These are phyloP conservation scores for Dipodomys stephensi DNA, from an alignment of 2,113 vertebrate species.

Conservation along the genomic window DNA sequence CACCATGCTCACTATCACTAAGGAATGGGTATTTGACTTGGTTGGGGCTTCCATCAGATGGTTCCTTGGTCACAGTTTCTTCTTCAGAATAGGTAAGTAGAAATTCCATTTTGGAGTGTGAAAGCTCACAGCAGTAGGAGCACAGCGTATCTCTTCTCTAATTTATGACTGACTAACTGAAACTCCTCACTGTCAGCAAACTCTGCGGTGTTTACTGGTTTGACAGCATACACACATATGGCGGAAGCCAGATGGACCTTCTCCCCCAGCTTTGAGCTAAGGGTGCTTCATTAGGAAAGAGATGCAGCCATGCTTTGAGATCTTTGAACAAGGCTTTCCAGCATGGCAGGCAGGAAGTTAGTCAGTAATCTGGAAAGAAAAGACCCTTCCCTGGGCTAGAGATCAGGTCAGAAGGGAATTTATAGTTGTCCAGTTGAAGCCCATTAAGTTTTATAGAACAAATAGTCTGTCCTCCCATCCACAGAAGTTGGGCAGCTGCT, in stretches of 20 bases:
- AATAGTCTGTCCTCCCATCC: conserved; percentile 58
- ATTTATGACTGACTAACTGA: conserved; percentile 86
- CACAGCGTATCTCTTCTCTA: conserved; percentile 82
- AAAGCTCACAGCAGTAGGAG: conserved; percentile 80
- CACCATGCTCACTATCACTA: background rate
- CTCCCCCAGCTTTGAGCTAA: conserved; percentile 88
- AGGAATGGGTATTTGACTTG: background rate
- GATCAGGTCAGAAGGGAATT: conserved; percentile 64
- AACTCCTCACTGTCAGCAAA: conserved; percentile 84
- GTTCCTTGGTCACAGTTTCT: conserved; percentile 5
- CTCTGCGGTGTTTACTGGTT: conserved; percentile 87
- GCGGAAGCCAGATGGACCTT: conserved; percentile 90
- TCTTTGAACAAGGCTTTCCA: conserved; percentile 88
- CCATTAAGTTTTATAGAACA: conserved; percentile 46
- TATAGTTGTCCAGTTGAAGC: background rate
- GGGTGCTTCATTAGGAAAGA: conserved; percentile 89
- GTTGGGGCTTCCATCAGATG: background rate
- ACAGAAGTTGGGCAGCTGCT: conserved; percentile 78
- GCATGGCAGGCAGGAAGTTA: conserved; percentile 72
- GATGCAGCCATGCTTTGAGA: conserved; percentile 87
- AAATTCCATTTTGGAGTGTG: conserved; percentile 21
- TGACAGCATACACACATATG: conserved; percentile 89
- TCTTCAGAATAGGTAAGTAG: conserved; percentile 56
- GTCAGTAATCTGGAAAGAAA: conserved; percentile 68
- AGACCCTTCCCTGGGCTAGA: conserved; percentile 60